Evolutionary conservation across 1,140 invertebrate species (phyloP).

Genomic region (Parasteatoda tepidariorum): DNA sequence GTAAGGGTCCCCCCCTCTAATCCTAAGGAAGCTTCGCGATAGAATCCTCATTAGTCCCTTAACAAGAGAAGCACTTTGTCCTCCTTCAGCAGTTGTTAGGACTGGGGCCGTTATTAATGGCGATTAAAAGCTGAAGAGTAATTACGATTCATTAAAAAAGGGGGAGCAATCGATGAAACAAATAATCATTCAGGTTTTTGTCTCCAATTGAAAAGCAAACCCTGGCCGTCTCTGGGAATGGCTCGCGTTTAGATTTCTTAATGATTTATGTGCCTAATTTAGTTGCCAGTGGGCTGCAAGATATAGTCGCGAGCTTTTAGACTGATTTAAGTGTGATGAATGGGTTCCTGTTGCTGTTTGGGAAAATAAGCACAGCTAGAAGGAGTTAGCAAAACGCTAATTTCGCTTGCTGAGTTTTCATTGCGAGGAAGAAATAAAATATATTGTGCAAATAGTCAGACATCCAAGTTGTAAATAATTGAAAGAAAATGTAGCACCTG

Average conservation of each 20-base stretch:
- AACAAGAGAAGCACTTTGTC: not conserved
- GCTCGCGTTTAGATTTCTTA: not conserved
- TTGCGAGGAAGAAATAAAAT: too few relatives aligned
- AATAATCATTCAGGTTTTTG: slow-evolving; percentile 37
- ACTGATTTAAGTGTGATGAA: slow-evolving; percentile 43
- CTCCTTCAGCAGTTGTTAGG: not conserved
- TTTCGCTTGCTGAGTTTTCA: too few relatives aligned
- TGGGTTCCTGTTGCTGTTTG: not conserved
- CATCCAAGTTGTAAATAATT: too few relatives aligned
- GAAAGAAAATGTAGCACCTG: too few relatives aligned
- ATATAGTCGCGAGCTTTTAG: slow-evolving; percentile 42
- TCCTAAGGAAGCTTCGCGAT: not conserved
- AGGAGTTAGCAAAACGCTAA: not conserved
- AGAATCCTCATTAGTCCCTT: slow-evolving; percentile 44
- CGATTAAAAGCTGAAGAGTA: slow-evolving; percentile 48
- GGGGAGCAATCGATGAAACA: slow-evolving; percentile 16
- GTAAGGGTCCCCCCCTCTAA: slow-evolving; percentile 24
- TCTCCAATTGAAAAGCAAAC: not conserved
- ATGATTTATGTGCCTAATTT: slow-evolving; percentile 53
- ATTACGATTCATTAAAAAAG: slow-evolving; percentile 55
- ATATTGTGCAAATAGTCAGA: too few relatives aligned
- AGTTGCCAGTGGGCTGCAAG: slow-evolving; percentile 7
- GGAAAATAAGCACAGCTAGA: not conserved
- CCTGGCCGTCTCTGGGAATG: not conserved
- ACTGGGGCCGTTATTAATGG: slow-evolving; percentile 31